Evolutionary conservation across 2,113 vertebrate genomes (phyloP).

Genomic region (Kryptolebias marmoratus): DNA sequence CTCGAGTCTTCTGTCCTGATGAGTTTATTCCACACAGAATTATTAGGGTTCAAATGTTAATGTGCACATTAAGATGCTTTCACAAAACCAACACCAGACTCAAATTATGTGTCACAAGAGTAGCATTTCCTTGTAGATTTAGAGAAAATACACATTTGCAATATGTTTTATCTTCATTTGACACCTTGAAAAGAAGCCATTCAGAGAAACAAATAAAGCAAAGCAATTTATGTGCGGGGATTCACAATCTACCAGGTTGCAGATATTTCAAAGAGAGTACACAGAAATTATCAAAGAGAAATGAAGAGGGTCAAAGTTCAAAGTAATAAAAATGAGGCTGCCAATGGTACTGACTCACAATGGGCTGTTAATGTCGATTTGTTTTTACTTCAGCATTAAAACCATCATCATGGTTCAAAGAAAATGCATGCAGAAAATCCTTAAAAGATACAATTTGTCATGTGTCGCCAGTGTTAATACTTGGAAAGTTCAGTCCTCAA

Average conservation of each 20-base stretch:
- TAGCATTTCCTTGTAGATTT: constrained; percentile 72
- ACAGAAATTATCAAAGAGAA: constrained; percentile 3
- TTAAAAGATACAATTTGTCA: too few species aligned
- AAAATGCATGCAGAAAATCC: too few species aligned
- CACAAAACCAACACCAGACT: constrained; percentile 74
- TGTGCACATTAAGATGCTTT: constrained; percentile 84
- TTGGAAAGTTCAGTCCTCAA: too few species aligned
- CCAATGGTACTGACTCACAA: too few species aligned
- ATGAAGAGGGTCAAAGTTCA: constrained; percentile 29
- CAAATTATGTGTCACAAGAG: constrained; percentile 80
- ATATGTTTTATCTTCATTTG: constrained; percentile 7
- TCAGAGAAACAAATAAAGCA: not conserved
- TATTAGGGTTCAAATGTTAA: constrained; percentile 82
- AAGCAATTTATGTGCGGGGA: constrained; percentile 1
- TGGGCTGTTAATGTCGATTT: too few species aligned
- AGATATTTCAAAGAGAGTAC: not conserved
- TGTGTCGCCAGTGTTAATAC: not conserved
- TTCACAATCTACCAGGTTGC: not conserved
- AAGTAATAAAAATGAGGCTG: not conserved
- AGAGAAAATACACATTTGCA: too few species aligned
- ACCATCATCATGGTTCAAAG: too few species aligned
- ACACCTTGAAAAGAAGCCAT: constrained; percentile 17
- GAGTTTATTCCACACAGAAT: constrained; percentile 74
- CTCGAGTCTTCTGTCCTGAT: constrained; percentile 57
- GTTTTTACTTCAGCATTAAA: too few species aligned